Evolutionary conservation across 2,888 invertebrate genomes (phyloP).

Genomic region (Pimpla rufipes): DNA sequence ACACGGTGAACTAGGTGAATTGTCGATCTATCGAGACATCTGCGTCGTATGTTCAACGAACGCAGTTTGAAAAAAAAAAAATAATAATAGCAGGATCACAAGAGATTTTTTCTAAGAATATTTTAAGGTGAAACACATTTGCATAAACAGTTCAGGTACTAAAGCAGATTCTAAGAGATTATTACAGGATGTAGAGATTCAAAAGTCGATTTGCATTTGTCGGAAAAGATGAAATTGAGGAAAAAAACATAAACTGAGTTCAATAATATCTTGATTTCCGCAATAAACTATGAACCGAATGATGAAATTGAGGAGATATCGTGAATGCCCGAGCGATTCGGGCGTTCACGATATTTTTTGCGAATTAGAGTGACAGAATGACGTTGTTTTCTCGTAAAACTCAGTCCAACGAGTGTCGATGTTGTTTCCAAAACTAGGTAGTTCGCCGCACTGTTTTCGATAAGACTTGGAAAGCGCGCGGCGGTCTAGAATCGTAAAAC

Average conservation of each 20-base stretch:
- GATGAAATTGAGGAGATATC: no score
- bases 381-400: background rate
- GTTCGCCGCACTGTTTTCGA: conserved; percentile 28
- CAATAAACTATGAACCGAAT: no score
- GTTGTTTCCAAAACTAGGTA: background rate
- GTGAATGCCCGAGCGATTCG: no score
- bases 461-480: conserved; percentile 58
- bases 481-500: conserved; percentile 41
- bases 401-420: background rate
- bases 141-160: background rate
- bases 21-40: background rate
- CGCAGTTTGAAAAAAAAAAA: background rate
- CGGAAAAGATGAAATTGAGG: no score
- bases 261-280: no score
- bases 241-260: no score
- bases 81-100: background rate
- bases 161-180: background rate
- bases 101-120: background rate
- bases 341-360: no score
- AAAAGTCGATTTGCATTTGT: no score
- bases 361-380: no score
- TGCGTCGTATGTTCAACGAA: background rate
- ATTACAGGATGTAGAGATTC: no score
- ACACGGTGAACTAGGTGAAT: background rate
- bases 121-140: background rate